phyloP scores from a whole-genome alignment of 1,140 invertebrate species.

The Odontomachus brunneus region DNA sequence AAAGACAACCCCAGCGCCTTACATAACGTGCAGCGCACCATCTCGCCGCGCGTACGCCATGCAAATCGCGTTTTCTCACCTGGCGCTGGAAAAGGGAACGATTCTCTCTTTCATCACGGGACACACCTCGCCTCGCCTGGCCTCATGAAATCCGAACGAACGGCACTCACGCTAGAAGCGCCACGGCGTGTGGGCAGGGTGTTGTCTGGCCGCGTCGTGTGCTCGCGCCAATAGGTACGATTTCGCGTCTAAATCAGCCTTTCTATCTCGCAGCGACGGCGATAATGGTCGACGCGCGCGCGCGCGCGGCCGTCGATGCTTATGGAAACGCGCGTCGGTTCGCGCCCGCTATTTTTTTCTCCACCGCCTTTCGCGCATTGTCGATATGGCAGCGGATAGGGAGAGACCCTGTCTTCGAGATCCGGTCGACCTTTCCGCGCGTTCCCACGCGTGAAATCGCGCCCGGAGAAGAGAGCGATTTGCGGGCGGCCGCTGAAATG shows the following conservation, averaged over 20 bases:
- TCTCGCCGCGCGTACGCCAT: background rate
- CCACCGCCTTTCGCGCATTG: constrained; percentile 57
- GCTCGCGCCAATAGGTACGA: constrained; percentile 26
- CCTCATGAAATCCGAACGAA: constrained; percentile 28
- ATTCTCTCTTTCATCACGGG: constrained; percentile 23
- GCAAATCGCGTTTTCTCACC: constrained; percentile 46
- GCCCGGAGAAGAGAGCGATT: constrained; percentile 53
- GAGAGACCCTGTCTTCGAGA: constrained; percentile 63
- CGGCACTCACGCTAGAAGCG: constrained; percentile 16
- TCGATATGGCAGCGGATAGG: constrained; percentile 50
- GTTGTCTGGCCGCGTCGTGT: constrained; percentile 22
- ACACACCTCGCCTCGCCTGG: constrained; percentile 8
- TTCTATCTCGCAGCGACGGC: constrained; percentile 67
- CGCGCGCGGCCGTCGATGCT: constrained; percentile 59
- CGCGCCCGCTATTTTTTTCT: constrained; percentile 2
- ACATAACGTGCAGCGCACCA: background rate
- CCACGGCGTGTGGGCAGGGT: constrained; percentile 31
- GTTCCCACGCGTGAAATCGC: constrained; percentile 70
- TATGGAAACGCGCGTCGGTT: constrained; percentile 40
- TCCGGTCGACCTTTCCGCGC: constrained; percentile 71
- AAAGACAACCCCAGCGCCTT: background rate
- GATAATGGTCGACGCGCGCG: constrained; percentile 58
- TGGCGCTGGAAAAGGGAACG: constrained; percentile 21
- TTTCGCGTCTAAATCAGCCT: constrained; percentile 67
- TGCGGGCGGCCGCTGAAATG: constrained; percentile 40